Percentiles rank a stretch among this genome's conserved stretches.
These are phyloP conservation scores for Gymnocephalus cernua DNA, from an alignment of 2,113 vertebrate species.

Conservation along the genomic window DNA sequence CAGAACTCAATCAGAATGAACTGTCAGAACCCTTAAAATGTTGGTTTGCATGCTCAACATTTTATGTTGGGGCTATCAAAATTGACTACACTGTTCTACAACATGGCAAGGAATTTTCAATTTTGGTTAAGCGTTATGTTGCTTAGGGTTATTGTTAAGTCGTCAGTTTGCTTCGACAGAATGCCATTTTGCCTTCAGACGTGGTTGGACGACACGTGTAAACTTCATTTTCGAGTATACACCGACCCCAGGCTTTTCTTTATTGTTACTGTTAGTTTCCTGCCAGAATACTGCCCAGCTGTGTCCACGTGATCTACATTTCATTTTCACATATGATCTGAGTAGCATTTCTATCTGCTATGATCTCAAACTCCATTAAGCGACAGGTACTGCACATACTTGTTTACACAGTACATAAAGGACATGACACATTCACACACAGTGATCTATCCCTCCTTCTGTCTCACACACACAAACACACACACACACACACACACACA, in stretches of 20 bases:
- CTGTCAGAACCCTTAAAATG: neutral
- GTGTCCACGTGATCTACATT: neutral
- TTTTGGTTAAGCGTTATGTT: too few relatives aligned
- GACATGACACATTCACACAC: neutral
- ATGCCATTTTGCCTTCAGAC: neutral
- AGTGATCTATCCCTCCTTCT: neutral
- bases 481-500: conserved; percentile 6
- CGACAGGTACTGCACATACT: neutral
- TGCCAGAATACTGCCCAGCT: neutral
- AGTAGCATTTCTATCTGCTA: neutral
- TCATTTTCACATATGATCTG: neutral
- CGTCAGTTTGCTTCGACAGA: too few relatives aligned
- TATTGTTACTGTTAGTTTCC: neutral
- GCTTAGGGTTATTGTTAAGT: too few relatives aligned
- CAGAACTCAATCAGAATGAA: too few relatives aligned
- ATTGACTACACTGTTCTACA: neutral
- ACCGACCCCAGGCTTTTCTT: neutral
- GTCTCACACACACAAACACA: neutral
- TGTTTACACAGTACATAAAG: neutral
- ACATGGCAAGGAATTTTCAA: too few relatives aligned
- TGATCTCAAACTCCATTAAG: neutral
- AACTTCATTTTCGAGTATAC: neutral
- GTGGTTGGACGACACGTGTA: neutral
- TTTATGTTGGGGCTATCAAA: neutral
- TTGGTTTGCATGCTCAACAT: neutral